Percentiles rank a stretch among this genome's conserved stretches.
These are phyloP conservation scores for Ispidina picta DNA, from an alignment of 2,797 vertebrate genomes.

Conservation along the genomic window DNA sequence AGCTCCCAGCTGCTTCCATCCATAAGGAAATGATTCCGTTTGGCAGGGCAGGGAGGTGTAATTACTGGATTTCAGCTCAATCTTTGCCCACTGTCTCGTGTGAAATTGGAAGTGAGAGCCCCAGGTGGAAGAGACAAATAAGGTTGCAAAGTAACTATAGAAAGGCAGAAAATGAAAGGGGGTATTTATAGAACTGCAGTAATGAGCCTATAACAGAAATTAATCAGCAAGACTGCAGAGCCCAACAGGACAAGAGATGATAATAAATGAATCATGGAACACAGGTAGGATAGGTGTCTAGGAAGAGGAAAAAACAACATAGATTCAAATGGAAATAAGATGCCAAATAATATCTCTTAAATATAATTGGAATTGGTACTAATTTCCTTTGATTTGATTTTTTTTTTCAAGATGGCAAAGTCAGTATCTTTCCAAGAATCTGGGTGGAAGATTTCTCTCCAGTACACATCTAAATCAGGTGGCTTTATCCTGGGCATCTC, in stretches of 20 bases:
- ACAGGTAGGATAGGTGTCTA: not conserved
- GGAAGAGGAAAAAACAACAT: not conserved
- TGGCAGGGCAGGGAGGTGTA: conserved; percentile 12
- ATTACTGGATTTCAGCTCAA: conserved; percentile 45
- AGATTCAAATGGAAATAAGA: not conserved
- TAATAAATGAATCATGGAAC: conserved; percentile 25
- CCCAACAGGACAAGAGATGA: not conserved
- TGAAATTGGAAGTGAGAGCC: conserved; percentile 47
- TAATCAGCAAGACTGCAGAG: conserved; percentile 2
- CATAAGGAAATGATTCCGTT: not conserved
- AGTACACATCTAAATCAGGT: not conserved
- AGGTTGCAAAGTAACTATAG: not conserved
- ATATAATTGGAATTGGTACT: not conserved
- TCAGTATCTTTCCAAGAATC: not conserved
- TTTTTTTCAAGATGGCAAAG: not conserved
- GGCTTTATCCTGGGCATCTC: not conserved
- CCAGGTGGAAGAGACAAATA: conserved; percentile 9
- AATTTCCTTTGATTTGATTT: not conserved
- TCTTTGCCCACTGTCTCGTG: not conserved
- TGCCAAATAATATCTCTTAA: not conserved
- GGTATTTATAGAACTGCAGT: conserved; percentile 31
- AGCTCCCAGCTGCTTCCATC: conserved; percentile 32
- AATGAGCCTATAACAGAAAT: conserved; percentile 17
- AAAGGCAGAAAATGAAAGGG: not conserved
- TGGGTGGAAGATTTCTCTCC: not conserved